Conservation (phyloP, 23 tunicate species). For the Trididemnum nubilum region DNA sequence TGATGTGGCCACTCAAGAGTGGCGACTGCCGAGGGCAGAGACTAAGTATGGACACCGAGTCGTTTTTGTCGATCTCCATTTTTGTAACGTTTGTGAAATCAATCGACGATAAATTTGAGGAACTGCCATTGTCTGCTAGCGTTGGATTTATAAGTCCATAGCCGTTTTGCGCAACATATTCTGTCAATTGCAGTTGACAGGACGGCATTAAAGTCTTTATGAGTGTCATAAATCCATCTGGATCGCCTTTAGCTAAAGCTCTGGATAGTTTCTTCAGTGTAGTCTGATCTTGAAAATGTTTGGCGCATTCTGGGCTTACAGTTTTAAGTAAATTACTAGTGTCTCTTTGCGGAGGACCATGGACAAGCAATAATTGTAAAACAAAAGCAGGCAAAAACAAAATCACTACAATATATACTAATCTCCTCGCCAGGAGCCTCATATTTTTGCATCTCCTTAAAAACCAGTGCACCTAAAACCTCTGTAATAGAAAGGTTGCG, state of each 20-base stretch:
- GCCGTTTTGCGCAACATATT: conserved; percentile 1
- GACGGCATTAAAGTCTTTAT: conserved; percentile 8
- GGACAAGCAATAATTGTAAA: conserved; percentile 1
- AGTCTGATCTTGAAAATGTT: not conserved
- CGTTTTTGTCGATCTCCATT: not conserved
- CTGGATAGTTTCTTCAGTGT: conserved; percentile 25
- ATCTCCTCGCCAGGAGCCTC: not conserved
- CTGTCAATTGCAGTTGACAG: conserved; percentile 14
- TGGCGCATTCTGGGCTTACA: conserved; percentile 12
- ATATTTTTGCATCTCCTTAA: no score
- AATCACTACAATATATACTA: not conserved
- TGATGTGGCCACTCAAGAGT: not conserved
- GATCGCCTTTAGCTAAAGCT: conserved; percentile 24
- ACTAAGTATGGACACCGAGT: not conserved
- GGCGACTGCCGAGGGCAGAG: conserved; percentile 42
- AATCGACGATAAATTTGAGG: not conserved
- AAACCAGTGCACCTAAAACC: no score
- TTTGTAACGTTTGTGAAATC: not conserved
- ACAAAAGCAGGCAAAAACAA: conserved; percentile 16
- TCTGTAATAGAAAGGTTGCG: no score
- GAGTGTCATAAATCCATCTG: conserved; percentile 21
- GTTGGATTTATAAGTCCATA: conserved; percentile 22
- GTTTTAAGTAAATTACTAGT: not conserved
- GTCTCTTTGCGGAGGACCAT: not conserved
- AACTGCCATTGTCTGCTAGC: not conserved